Evolutionary conservation across 1,140 invertebrate genomes (phyloP).

Genomic region (Leptopilina boulardi): DNA sequence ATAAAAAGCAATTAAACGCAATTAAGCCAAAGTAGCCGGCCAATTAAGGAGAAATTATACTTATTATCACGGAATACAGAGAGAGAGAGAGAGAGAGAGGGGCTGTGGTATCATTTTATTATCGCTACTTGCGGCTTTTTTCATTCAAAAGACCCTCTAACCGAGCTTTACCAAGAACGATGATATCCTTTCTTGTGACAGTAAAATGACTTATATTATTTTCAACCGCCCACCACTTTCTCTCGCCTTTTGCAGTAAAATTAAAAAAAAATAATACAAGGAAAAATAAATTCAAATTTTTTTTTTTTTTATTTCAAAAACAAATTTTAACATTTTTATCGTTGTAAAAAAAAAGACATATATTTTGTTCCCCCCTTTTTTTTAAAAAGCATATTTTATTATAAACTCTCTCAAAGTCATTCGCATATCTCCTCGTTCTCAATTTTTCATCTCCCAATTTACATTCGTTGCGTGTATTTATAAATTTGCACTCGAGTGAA

Average conservation of each 20-base stretch:
- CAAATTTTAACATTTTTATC: no score
- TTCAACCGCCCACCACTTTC: not conserved
- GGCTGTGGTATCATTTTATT: slow-evolving; percentile 5
- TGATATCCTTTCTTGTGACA: slow-evolving; percentile 12
- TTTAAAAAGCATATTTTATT: not conserved
- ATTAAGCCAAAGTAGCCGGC: not conserved
- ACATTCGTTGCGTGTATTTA: not conserved
- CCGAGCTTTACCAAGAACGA: slow-evolving; percentile 17
- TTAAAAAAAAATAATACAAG: not conserved
- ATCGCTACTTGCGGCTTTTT: slow-evolving; percentile 27
- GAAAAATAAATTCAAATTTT: not conserved
- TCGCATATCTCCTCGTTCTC: not conserved
- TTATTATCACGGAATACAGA: slow-evolving; percentile 30
- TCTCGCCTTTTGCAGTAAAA: not conserved
- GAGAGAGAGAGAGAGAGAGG: no score
- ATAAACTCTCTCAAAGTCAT: not conserved
- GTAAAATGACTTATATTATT: slow-evolving; percentile 2
- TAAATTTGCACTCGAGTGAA: slow-evolving; percentile 20
- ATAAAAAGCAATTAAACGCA: slow-evolving; percentile 23
- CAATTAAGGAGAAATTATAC: slow-evolving; percentile 23
- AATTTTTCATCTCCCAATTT: slow-evolving; percentile 11
- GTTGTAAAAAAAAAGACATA: no score
- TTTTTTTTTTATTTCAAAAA: not conserved
- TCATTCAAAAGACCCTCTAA: not conserved
- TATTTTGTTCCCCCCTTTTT: no score